These are phyloP conservation scores for Python bivittatus DNA, from an alignment of 2,113 vertebrate genomes.

Conservation along the genomic window DNA sequence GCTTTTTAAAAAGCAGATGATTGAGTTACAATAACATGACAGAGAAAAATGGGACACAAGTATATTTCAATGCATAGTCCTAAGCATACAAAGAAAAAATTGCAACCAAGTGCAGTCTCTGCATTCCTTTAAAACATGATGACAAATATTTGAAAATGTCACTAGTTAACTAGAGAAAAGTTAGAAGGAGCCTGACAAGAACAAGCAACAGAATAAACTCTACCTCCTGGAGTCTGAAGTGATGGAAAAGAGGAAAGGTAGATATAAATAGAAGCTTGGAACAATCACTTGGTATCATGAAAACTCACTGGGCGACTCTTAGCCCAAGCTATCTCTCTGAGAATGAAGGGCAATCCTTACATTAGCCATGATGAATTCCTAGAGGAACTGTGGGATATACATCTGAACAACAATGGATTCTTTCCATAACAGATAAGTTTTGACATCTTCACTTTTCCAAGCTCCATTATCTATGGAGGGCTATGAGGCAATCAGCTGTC, in stretches of 20 bases:
- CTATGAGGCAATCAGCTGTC: not conserved
- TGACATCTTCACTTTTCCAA: not conserved
- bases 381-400: not conserved
- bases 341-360: not conserved
- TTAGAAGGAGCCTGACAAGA: not conserved
- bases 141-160: not conserved
- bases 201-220: not conserved
- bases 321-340: not conserved
- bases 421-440: not conserved
- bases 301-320: not conserved
- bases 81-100: not conserved
- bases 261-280: not conserved
- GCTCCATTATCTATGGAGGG: not conserved
- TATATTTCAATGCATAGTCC: not conserved
- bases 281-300: not conserved
- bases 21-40: not conserved
- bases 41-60: not conserved
- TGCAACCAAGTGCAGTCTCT: not conserved
- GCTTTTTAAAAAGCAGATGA: not conserved
- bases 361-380: not conserved
- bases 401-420: not conserved
- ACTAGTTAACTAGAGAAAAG: not conserved
- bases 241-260: not conserved
- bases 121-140: not conserved
- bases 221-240: not conserved